Evolutionary conservation across 2,797 vertebrate genomes (phyloP), one percentile per base, ranked within the genome.

Genomic region (Mormyrus proboscirostris): DNA sequence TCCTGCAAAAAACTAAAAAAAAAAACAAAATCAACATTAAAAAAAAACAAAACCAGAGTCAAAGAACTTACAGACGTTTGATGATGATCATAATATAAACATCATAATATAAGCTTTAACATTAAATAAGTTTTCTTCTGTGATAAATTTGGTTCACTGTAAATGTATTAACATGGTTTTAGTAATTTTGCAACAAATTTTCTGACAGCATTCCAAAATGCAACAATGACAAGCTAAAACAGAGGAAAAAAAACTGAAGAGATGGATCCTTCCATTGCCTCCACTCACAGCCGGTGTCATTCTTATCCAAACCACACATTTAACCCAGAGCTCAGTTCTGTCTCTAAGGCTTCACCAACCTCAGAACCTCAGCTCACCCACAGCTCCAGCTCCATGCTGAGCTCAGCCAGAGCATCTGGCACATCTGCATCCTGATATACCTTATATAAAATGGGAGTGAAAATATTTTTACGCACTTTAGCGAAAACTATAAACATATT

Each of bases 361-460:
- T n/a, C 69, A n/a, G 5, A 19, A n/a, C 57, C 41, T 65, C 62
- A 29, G 10, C 49, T 86, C 62, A 55, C 33, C 82, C 73, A 86
- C 88, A 76, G 53, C 53, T 89, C 10, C 16, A 25, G 59, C 25
- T 86, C 59, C 33, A 41, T 38, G 10, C 47, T 38, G 53, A 22
- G 55, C 82, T 53, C 87, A 73, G 59, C 73, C 62, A 33, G 88
- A 55, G 83, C 79, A 89, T 85, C 6, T 89, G 79, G 65, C 19
- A 44, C 88, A 90, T 90, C 89, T 86, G 59, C 44, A 44, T 59
- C 22, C 25, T 29, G 65, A 85, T 86, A 55, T 90, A 86, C 50
- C 5, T 85, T 86, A 50, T 86, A 44, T 57, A 44, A 49, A 87
- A 88, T 49, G 90, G 50, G 73, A 65, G 85, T 65, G 65, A 82